Evolutionary conservation across 2,888 invertebrate species (phyloP).

Genomic region (Catonia carolina): DNA sequence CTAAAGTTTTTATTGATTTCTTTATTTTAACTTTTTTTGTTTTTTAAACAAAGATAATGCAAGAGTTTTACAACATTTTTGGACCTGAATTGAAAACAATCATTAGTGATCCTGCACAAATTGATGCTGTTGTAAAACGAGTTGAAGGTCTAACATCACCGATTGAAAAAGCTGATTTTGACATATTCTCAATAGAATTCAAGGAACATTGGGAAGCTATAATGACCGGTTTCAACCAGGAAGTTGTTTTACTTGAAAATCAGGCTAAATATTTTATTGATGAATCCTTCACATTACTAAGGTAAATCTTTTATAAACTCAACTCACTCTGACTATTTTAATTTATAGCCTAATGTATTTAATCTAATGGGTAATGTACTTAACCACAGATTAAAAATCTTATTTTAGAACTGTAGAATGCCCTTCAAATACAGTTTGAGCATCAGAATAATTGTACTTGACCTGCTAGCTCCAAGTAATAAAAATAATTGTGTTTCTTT

Average conservation of each 20-base stretch:
- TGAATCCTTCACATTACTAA: conserved; percentile 71
- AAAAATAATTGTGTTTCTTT: no score
- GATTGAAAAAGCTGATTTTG: conserved; percentile 71
- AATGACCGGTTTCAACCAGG: conserved; percentile 67
- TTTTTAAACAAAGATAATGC: conserved; percentile 53
- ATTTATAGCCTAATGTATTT: no score
- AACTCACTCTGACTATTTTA: no score
- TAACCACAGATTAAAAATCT: no score
- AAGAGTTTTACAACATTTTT: conserved; percentile 85
- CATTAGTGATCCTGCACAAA: conserved; percentile 77
- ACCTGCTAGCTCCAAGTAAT: no score
- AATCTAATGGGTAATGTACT: conserved; percentile 2
- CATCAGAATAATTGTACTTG: no score
- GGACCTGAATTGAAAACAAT: conserved; percentile 80
- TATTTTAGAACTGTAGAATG: no score
- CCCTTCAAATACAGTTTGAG: no score
- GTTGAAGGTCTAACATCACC: conserved; percentile 70
- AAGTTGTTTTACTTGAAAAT: conserved; percentile 65
- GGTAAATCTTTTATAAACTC: conserved; percentile 41
- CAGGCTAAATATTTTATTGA: conserved; percentile 82
- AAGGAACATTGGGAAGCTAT: conserved; percentile 83
- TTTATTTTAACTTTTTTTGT: background rate
- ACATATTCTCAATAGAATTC: conserved; percentile 70
- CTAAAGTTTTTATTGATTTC: background rate
- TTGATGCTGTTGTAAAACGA: conserved; percentile 75